Evolutionary conservation across 2,888 invertebrate genomes (phyloP).

Genomic region (Yponomeuta sedellus): DNA sequence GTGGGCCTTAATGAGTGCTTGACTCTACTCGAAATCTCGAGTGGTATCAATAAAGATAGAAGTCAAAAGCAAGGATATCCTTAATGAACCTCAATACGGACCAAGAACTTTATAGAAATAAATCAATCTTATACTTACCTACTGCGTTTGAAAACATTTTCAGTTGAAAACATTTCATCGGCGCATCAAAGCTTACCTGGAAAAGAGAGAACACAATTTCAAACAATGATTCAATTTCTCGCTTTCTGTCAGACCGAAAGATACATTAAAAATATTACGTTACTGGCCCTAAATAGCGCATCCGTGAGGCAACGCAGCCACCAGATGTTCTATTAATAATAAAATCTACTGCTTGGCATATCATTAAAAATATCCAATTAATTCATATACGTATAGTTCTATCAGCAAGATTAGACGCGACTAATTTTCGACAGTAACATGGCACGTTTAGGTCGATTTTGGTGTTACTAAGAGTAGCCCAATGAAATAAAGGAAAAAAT

Average conservation of each 20-base stretch:
- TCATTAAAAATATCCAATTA: slow-evolving; percentile 52
- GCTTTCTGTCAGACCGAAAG: slow-evolving; percentile 3
- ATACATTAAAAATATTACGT: slow-evolving; percentile 12
- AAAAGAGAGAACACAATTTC: slow-evolving; percentile 28
- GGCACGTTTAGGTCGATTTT: background rate
- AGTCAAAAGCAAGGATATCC: slow-evolving; percentile 5
- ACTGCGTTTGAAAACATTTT: background rate
- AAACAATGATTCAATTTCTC: slow-evolving; percentile 13
- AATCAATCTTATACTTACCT: background rate
- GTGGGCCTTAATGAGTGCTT: slow-evolving; percentile 54
- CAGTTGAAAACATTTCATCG: background rate
- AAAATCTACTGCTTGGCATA: slow-evolving; percentile 33
- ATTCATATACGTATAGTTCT: slow-evolving; percentile 45
- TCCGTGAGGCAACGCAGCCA: slow-evolving; percentile 33
- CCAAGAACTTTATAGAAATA: background rate
- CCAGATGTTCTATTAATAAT: slow-evolving; percentile 57
- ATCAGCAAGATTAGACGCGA: slow-evolving; percentile 29
- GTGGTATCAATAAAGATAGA: slow-evolving; percentile 12
- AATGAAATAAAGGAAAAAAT: slow-evolving; percentile 41
- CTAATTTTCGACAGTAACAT: slow-evolving; percentile 33
- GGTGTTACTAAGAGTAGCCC: slow-evolving; percentile 24
- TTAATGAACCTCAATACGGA: background rate
- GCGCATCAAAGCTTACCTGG: slow-evolving; percentile 34
- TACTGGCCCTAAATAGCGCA: slow-evolving; percentile 27
- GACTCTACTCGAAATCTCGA: slow-evolving; percentile 11